A percentile compares a stretch with the other conserved stretches of the same genome.
phyloP scores from a whole-genome alignment of 2,888 invertebrate species.

The Acanthosepion pharaonis region DNA sequence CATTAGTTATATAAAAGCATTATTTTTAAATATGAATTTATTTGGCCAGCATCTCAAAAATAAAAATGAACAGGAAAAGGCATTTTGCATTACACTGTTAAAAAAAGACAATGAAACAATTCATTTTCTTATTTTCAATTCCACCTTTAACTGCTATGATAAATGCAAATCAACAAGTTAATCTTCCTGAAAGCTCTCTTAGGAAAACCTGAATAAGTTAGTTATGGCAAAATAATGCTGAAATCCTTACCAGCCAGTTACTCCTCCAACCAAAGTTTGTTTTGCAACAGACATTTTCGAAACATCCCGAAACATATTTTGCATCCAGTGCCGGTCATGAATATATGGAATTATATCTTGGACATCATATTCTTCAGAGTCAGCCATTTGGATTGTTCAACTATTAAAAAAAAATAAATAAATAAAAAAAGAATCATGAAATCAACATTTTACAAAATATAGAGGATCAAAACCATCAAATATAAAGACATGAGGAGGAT shows the following conservation, averaged over 20 bases:
- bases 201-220: too few relatives aligned
- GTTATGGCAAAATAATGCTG: neutral
- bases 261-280: slow-evolving; percentile 88
- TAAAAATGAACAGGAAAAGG: too few relatives aligned
- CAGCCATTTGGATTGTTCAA: neutral
- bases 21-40: too few relatives aligned
- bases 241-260: slow-evolving; percentile 87
- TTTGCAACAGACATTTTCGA: slow-evolving; percentile 89
- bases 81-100: too few relatives aligned
- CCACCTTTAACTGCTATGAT: too few relatives aligned
- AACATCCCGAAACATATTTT: slow-evolving; percentile 78
- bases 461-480: neutral
- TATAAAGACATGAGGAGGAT: neutral
- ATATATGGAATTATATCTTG: slow-evolving; percentile 55
- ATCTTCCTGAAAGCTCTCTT: too few relatives aligned
- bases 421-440: neutral
- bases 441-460: neutral
- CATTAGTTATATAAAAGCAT: too few relatives aligned
- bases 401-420: neutral
- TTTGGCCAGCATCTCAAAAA: too few relatives aligned
- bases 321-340: slow-evolving; percentile 54
- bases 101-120: too few relatives aligned
- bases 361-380: slow-evolving; percentile 56
- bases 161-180: too few relatives aligned
- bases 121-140: too few relatives aligned